Percentiles rank a stretch among this genome's conserved stretches.
phyloP scores from a whole-genome alignment of 2,888 invertebrate genomes.

The Drosophila robusta region DNA sequence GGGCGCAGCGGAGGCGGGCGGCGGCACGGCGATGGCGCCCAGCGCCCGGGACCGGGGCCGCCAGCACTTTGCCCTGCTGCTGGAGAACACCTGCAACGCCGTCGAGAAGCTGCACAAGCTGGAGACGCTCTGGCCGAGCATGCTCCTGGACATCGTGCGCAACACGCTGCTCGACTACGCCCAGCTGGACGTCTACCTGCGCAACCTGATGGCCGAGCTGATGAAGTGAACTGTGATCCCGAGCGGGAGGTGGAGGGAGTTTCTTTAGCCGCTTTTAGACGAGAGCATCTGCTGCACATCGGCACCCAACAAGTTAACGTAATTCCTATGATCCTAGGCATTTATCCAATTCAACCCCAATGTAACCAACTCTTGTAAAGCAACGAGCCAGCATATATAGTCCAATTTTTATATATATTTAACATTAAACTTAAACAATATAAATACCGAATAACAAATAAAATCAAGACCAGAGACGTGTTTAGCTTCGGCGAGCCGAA shows the following conservation, averaged over 20 bases:
- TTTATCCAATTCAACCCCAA: slow-evolving; percentile 49
- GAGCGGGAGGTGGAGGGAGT: not conserved
- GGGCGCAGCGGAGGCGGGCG: slow-evolving; percentile 17
- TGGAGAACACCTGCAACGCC: slow-evolving; percentile 91
- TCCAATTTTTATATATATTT: slow-evolving; percentile 79
- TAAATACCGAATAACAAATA: slow-evolving; percentile 41
- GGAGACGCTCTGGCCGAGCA: slow-evolving; percentile 91
- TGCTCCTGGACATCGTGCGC: slow-evolving; percentile 91
- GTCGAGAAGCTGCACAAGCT: slow-evolving; percentile 91
- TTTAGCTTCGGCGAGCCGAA: not conserved
- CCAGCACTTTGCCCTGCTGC: slow-evolving; percentile 89
- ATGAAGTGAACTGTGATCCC: slow-evolving; percentile 72
- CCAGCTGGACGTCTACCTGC: slow-evolving; percentile 92
- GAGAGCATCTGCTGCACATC: slow-evolving; percentile 11
- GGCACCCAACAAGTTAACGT: slow-evolving; percentile 30
- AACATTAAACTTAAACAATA: slow-evolving; percentile 58
- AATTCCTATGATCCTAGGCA: slow-evolving; percentile 70
- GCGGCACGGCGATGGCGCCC: slow-evolving; percentile 46
- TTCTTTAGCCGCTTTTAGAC: slow-evolving; percentile 60
- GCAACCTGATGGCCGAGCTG: slow-evolving; percentile 85
- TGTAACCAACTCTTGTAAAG: slow-evolving; percentile 57
- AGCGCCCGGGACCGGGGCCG: slow-evolving; percentile 89
- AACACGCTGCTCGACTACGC: slow-evolving; percentile 92
- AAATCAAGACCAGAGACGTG: not conserved
- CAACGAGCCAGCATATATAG: slow-evolving; percentile 56